A percentile compares a stretch with the other conserved stretches of the same genome.
These are phyloP conservation scores for Apamea epomidion DNA, from an alignment of 2,888 invertebrate species.

Conservation along the genomic window DNA sequence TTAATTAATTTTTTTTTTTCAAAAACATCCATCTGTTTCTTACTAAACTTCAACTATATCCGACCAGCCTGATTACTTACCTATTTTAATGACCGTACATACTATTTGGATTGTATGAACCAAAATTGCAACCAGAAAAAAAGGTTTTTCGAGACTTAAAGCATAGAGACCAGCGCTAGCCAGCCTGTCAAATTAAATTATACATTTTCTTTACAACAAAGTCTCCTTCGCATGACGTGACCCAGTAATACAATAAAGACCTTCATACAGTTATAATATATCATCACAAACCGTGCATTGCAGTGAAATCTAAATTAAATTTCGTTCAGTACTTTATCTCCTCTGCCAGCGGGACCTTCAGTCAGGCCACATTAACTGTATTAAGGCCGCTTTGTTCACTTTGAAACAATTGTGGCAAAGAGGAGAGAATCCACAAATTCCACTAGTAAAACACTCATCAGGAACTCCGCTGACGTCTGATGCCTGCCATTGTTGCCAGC, in stretches of 20 bases:
- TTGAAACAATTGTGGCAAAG: slow-evolving; percentile 79
- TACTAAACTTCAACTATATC: background rate
- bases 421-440: slow-evolving; percentile 75
- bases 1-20: background rate
- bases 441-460: slow-evolving; percentile 81
- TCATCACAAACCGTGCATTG: slow-evolving; percentile 37
- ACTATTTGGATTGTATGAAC: background rate
- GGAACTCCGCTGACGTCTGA: slow-evolving; percentile 75
- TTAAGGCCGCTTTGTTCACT: slow-evolving; percentile 72
- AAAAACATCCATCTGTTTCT: no score
- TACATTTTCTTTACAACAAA: background rate
- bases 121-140: background rate
- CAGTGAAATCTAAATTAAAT: slow-evolving; percentile 69
- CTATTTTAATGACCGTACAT: background rate
- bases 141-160: background rate
- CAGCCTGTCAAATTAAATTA: slow-evolving; percentile 20
- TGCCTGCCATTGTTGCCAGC: slow-evolving; percentile 78
- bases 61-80: background rate
- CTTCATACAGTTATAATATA: slow-evolving; percentile 26
- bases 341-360: slow-evolving; percentile 67
- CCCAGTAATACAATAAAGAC: slow-evolving; percentile 34
- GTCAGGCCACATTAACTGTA: slow-evolving; percentile 75
- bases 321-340: slow-evolving; percentile 71
- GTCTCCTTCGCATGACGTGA: slow-evolving; percentile 16
- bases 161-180: background rate